Percentiles rank a stretch among this genome's conserved stretches.
These are phyloP conservation scores for Saccopteryx bilineata DNA, from an alignment of 2,113 vertebrate genomes.

Conservation along the genomic window DNA sequence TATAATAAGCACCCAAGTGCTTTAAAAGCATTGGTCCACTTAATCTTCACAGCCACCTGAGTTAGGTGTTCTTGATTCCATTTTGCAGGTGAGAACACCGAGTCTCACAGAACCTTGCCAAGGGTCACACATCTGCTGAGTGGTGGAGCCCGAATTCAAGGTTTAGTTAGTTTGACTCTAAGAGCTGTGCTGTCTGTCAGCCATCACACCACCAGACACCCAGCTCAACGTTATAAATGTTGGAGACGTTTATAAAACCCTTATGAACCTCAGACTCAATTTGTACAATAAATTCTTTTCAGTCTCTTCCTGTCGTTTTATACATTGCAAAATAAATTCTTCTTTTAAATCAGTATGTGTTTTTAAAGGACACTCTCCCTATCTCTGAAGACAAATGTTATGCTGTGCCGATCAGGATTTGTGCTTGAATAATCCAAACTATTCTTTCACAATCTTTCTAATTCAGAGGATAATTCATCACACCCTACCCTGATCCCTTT, in stretches of 20 bases:
- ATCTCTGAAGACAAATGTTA: not conserved
- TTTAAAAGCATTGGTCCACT: not conserved
- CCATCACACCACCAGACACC: not conserved
- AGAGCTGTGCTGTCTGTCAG: not conserved
- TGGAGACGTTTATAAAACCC: not conserved
- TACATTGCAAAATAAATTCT: not conserved
- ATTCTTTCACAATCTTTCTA: not conserved
- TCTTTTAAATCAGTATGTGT: slow-evolving; percentile 10
- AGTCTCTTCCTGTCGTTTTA: not conserved
- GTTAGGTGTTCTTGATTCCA: not conserved
- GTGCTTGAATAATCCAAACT: not conserved
- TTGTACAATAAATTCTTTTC: not conserved
- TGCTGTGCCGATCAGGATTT: not conserved
- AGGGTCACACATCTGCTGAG: not conserved
- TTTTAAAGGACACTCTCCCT: not conserved
- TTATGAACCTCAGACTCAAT: not conserved
- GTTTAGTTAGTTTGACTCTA: not conserved
- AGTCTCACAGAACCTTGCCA: not conserved
- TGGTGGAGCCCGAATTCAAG: not conserved
- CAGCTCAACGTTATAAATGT: not conserved
- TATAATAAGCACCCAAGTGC: not conserved
- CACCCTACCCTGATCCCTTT: not conserved
- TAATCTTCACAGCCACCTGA: not conserved
- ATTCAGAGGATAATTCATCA: not conserved
- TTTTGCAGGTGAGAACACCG: not conserved